Percentiles rank a stretch among this genome's conserved stretches.
phyloP scores from a whole-genome alignment of 2,888 invertebrate genomes.

The Macrosoma leucophasiata region DNA sequence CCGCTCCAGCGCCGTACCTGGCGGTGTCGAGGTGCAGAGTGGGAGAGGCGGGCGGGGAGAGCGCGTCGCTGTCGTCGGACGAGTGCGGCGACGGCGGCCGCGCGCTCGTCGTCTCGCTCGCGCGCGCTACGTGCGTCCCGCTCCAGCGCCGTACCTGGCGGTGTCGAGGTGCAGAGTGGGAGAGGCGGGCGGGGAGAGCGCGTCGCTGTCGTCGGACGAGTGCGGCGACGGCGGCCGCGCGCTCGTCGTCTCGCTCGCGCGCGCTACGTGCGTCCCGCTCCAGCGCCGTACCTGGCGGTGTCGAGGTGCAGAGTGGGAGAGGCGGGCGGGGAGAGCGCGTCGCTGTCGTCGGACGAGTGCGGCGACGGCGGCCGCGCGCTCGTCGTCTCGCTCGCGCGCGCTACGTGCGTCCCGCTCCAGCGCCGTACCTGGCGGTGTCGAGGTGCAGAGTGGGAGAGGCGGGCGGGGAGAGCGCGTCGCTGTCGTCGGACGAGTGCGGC shows the following conservation, averaged over 20 bases:
- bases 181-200: conserved; percentile 62
- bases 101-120: no score
- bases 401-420: conserved; percentile 15
- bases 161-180: conserved; percentile 46
- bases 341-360: conserved; percentile 51
- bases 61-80: conserved; percentile 57
- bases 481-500: conserved; percentile 43
- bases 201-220: conserved; percentile 56
- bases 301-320: conserved; percentile 50
- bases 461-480: conserved; percentile 62
- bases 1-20: no score
- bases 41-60: conserved; percentile 63
- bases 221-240: conserved; percentile 12
- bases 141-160: conserved; percentile 35
- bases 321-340: conserved; percentile 61
- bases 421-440: conserved; percentile 42
- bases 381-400: conserved; percentile 11
- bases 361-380: no score
- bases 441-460: conserved; percentile 53
- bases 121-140: conserved; percentile 15
- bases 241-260: conserved; percentile 11
- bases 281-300: conserved; percentile 37
- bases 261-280: conserved; percentile 15
- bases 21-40: conserved; percentile 43
- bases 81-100: conserved; percentile 26